phyloP scores from a whole-genome alignment of 2,888 invertebrate species.

The Pterostichus madidus region DNA sequence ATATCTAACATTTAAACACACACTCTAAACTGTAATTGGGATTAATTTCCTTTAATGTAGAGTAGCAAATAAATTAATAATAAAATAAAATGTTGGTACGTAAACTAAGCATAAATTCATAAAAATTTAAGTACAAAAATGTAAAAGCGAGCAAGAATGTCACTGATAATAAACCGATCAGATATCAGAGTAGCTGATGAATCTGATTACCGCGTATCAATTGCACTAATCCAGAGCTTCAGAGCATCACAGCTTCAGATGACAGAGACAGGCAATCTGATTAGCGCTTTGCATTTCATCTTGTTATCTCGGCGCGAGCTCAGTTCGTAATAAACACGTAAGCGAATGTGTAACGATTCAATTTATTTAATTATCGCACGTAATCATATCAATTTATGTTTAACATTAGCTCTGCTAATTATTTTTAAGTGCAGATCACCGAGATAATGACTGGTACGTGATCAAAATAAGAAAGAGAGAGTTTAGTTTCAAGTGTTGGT shows the following conservation, averaged over 20 bases:
- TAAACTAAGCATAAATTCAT: too few relatives aligned
- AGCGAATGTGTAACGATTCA: conserved; percentile 49
- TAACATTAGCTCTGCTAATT: conserved; percentile 54
- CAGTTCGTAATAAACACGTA: conserved; percentile 44
- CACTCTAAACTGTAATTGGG: too few relatives aligned
- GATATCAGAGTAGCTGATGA: neutral
- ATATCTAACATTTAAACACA: too few relatives aligned
- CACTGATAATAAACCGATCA: neutral
- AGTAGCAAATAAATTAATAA: neutral
- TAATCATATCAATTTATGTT: conserved; percentile 56
- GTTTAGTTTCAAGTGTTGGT: neutral
- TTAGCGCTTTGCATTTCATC: conserved; percentile 14
- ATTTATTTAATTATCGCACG: conserved; percentile 52
- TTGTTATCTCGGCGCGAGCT: conserved; percentile 14
- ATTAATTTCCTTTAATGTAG: too few relatives aligned
- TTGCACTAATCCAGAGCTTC: neutral
- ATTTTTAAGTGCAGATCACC: conserved; percentile 50
- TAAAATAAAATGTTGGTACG: neutral
- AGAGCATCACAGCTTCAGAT: neutral
- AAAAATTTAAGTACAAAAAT: too few relatives aligned
- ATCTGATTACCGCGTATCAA: conserved; percentile 15
- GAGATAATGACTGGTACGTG: conserved; percentile 52
- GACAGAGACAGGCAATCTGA: conserved; percentile 29
- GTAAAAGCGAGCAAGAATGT: neutral
- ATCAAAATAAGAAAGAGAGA: conserved; percentile 40